Conservation (phyloP, 1,140 invertebrate species). For the Drosophila malerkotliana region DNA sequence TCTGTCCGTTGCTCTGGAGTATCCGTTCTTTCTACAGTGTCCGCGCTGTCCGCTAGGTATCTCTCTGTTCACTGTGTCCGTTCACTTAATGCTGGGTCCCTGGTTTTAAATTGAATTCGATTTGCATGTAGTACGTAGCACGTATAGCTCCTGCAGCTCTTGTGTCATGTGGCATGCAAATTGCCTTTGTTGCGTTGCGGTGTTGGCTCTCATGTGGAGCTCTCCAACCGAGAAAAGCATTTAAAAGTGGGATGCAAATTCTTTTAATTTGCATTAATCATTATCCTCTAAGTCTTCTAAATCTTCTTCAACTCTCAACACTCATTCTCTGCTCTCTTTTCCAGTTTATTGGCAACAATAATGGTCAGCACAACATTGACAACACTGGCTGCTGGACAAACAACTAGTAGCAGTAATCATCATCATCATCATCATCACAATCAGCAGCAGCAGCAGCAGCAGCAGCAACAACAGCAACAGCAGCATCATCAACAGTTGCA, state of each 20-base stretch:
- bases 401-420: constrained; percentile 83
- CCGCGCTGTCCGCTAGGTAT: no score
- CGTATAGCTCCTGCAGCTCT: neutral
- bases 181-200: neutral
- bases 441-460: constrained; percentile 55
- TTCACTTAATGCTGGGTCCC: constrained; percentile 10
- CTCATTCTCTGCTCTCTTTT: constrained; percentile 15
- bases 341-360: constrained; percentile 83
- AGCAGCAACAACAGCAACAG: constrained; percentile 44
- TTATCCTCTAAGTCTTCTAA: no score
- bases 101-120: constrained; percentile 41
- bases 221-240: neutral
- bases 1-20: no score
- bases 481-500: constrained; percentile 41
- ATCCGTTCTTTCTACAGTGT: no score
- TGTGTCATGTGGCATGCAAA: constrained; percentile 33
- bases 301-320: no score
- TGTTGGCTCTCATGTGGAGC: neutral
- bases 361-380: constrained; percentile 84
- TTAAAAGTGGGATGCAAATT: no score
- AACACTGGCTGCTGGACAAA: constrained; percentile 82
- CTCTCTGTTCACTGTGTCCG: neutral
- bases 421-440: constrained; percentile 75
- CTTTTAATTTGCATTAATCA: no score
- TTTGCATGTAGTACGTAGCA: constrained; percentile 26